These are phyloP conservation scores for Hemitrygon akajei DNA, from an alignment of 2,797 vertebrate genomes.

Conservation along the genomic window DNA sequence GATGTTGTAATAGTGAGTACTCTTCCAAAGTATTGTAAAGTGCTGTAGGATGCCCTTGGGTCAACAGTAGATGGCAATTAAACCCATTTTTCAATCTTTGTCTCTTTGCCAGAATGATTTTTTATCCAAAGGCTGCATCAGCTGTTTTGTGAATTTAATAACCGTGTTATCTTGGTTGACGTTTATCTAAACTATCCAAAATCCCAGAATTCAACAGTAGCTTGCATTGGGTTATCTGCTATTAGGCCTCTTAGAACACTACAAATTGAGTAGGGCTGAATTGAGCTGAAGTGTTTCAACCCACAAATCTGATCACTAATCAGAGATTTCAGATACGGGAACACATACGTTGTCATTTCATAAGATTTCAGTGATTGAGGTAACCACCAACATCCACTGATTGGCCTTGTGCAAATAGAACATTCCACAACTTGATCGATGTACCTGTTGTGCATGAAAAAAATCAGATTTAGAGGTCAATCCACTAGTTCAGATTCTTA, in stretches of 20 bases:
- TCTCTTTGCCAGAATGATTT: not conserved
- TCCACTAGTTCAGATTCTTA: too few relatives aligned
- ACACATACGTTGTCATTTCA: not conserved
- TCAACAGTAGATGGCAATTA: not conserved
- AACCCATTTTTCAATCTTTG: not conserved
- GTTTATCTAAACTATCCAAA: not conserved
- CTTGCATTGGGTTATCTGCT: not conserved
- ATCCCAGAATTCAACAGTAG: not conserved
- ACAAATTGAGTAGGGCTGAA: not conserved
- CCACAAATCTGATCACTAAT: not conserved
- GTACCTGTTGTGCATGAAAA: too few relatives aligned
- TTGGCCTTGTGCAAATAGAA: not conserved
- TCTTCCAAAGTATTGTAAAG: not conserved
- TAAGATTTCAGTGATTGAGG: not conserved
- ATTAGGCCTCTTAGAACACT: not conserved
- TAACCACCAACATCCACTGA: not conserved
- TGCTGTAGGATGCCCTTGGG: not conserved
- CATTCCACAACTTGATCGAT: too few relatives aligned
- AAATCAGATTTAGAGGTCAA: too few relatives aligned
- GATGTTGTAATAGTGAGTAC: not conserved
- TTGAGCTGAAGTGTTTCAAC: not conserved
- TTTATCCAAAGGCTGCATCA: not conserved
- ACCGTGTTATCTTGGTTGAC: not conserved
- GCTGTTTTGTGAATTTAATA: not conserved
- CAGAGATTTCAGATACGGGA: not conserved